phyloP scores from a whole-genome alignment of 1,140 invertebrate genomes.

The Coenobita brevimanus region DNA sequence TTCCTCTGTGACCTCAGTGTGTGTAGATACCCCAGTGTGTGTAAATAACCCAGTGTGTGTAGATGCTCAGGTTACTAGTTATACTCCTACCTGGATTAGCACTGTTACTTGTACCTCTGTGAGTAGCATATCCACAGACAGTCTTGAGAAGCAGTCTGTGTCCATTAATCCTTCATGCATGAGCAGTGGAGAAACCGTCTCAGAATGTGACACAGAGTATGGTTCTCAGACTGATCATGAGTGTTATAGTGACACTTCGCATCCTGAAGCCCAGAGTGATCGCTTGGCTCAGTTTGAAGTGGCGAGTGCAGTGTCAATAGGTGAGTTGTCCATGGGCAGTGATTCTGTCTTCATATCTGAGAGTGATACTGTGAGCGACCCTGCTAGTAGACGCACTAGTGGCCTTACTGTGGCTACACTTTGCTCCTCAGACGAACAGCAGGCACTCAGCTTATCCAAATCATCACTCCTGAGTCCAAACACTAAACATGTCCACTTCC shows the following conservation, averaged over 20 bases:
- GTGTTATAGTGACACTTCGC: constrained; percentile 41
- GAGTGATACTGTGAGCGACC: constrained; percentile 66
- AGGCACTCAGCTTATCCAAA: constrained; percentile 39
- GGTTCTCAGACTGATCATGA: constrained; percentile 49
- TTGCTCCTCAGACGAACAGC: constrained; percentile 34
- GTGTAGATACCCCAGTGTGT: constrained; percentile 2
- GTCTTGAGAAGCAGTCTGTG: constrained; percentile 47
- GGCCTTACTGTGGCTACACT: constrained; percentile 46
- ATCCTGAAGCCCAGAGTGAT: constrained; percentile 44
- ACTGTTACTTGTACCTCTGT: constrained; percentile 48
- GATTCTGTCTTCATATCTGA: constrained; percentile 71
- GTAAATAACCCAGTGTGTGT: neutral
- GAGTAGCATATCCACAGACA: constrained; percentile 61
- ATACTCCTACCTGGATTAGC: constrained; percentile 16
- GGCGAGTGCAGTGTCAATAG: constrained; percentile 70
- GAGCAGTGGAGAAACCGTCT: constrained; percentile 55
- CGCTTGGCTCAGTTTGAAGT: constrained; percentile 45
- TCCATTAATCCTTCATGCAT: constrained; percentile 50
- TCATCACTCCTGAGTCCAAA: constrained; percentile 51
- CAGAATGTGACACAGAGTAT: constrained; percentile 57
- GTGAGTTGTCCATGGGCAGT: constrained; percentile 71
- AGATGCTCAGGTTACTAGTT: constrained; percentile 18
- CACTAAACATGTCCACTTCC: constrained; percentile 67
- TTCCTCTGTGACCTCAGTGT: neutral
- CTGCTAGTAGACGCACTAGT: constrained; percentile 46